phyloP scores from a whole-genome alignment of 2,888 invertebrate species.

The Blastobasis adustella region DNA sequence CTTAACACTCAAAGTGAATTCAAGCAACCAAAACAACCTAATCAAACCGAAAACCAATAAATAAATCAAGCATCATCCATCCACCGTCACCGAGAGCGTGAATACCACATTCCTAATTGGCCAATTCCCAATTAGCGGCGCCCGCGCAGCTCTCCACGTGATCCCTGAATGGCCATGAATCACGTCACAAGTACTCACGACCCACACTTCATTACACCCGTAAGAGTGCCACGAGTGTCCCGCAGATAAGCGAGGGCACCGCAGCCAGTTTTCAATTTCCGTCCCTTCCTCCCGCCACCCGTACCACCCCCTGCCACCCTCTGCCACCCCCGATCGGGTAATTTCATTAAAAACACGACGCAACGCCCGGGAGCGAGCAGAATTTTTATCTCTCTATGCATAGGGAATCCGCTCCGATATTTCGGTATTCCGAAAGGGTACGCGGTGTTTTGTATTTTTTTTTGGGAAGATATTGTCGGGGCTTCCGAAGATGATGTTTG shows the following conservation, averaged over 20 bases:
- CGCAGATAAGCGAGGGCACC: constrained; percentile 42
- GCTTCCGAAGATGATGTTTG: too few relatives aligned
- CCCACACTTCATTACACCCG: constrained; percentile 43
- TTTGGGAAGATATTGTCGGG: too few relatives aligned
- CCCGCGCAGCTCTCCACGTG: constrained; percentile 4
- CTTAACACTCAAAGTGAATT: too few relatives aligned
- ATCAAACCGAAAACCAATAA: too few relatives aligned
- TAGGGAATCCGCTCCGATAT: constrained; percentile 2
- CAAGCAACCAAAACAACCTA: too few relatives aligned
- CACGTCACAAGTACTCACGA: constrained; percentile 9
- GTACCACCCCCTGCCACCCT: constrained; percentile 16
- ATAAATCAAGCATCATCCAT: too few relatives aligned
- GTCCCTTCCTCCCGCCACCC: constrained; percentile 27
- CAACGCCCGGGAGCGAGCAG: constrained; percentile 29
- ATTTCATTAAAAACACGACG: constrained; percentile 68
- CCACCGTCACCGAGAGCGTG: too few relatives aligned
- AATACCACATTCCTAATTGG: neutral
- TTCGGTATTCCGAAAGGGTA: constrained; percentile 28
- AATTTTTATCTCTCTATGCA: constrained; percentile 60
- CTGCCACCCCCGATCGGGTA: constrained; percentile 31
- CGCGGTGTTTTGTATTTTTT: neutral
- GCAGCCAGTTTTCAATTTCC: constrained; percentile 63
- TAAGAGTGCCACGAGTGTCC: constrained; percentile 37
- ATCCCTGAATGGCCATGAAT: constrained; percentile 31
- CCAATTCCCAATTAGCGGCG: constrained; percentile 11